Conservation (phyloP, 2,888 invertebrate species). For the Parapristionchus giblindavisi region DNA sequence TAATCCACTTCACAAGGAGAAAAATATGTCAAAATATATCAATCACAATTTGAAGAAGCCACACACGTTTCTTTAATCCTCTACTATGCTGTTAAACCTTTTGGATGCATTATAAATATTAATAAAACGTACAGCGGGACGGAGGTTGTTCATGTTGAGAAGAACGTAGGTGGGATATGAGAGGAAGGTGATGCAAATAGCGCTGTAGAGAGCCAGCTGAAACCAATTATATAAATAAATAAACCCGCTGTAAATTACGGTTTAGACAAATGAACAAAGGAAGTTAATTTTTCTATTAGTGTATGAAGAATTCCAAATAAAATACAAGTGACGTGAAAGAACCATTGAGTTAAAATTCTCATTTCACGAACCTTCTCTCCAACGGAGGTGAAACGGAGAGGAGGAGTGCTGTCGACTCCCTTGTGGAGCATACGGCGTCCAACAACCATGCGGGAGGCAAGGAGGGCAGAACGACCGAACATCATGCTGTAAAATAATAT, state of each 20-base stretch:
- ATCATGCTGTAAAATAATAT: conserved; percentile 25
- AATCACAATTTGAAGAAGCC: too few relatives aligned
- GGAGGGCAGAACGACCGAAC: conserved; percentile 35
- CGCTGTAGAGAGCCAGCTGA: conserved; percentile 52
- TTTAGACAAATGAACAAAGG: background rate
- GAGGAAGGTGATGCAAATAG: conserved; percentile 59
- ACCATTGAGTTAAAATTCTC: background rate
- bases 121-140: conserved; percentile 47
- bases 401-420: conserved; percentile 60
- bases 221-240: background rate
- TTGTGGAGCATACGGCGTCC: conserved; percentile 57
- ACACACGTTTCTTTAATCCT: too few relatives aligned
- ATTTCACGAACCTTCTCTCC: conserved; percentile 48
- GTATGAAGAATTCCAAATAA: background rate
- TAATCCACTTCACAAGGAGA: too few relatives aligned
- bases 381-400: conserved; percentile 53
- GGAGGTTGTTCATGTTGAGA: conserved; percentile 62
- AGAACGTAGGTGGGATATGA: conserved; percentile 67
- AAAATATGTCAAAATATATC: too few relatives aligned
- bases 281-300: conserved; percentile 1
- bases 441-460: conserved; percentile 35
- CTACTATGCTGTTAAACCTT: too few relatives aligned
- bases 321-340: background rate
- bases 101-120: too few relatives aligned
- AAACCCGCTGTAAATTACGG: background rate